phyloP scores from a whole-genome alignment of 2,797 vertebrate genomes.

The Leuciscus waleckii region DNA sequence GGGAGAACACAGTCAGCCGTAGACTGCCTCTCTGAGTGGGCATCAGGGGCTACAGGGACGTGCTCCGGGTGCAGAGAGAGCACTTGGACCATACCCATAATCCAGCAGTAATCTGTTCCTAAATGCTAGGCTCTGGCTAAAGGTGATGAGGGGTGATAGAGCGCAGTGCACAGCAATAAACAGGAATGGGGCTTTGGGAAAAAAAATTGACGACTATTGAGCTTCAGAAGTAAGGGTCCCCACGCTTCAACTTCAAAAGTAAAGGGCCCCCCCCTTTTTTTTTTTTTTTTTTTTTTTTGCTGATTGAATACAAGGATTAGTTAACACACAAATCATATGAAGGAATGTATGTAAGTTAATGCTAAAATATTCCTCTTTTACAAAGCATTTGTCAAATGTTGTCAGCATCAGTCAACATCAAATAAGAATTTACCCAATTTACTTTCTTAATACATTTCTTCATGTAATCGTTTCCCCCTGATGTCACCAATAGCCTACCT shows the following conservation, averaged over 20 bases:
- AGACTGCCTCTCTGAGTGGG: constrained; percentile 22
- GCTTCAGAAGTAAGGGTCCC: background rate
- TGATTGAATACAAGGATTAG: background rate
- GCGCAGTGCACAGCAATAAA: constrained; percentile 26
- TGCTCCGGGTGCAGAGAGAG: constrained; percentile 47
- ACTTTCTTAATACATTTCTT: background rate
- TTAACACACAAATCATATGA: background rate
- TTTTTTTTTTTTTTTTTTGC: background rate
- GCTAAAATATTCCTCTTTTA: background rate
- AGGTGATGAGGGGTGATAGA: constrained; percentile 27
- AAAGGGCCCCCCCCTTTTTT: too few species aligned
- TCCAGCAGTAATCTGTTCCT: constrained; percentile 31
- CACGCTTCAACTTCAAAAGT: too few species aligned
- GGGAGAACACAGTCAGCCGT: constrained; percentile 26
- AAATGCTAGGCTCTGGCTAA: constrained; percentile 34
- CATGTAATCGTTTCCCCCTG: background rate
- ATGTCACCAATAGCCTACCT: background rate
- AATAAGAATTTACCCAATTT: background rate
- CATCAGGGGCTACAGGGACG: constrained; percentile 37
- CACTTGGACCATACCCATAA: constrained; percentile 48
- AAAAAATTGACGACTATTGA: background rate
- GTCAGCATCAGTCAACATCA: background rate
- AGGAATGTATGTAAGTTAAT: background rate
- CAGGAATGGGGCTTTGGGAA: constrained; percentile 13
- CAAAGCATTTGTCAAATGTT: background rate